Conservation (phyloP, 2,113 vertebrate genomes). For the Heliornis fulica region DNA sequence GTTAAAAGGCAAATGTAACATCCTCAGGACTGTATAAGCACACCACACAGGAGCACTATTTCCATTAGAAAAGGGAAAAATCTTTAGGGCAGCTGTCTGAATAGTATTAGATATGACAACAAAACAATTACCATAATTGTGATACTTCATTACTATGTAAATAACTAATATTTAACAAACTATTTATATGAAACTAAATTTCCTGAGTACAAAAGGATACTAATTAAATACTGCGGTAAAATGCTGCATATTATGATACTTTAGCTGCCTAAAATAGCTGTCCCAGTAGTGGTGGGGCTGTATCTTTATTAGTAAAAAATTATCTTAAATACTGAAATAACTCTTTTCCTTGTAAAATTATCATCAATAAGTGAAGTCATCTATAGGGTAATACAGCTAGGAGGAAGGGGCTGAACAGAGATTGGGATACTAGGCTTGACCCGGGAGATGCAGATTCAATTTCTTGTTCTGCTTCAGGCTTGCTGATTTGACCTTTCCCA, state of each 20-base stretch:
- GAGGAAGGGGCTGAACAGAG: neutral
- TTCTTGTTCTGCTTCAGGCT: neutral
- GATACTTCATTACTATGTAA: neutral
- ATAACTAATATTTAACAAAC: neutral
- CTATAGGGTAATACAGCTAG: neutral
- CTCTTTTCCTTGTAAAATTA: neutral
- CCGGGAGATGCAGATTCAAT: neutral
- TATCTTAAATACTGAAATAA: neutral
- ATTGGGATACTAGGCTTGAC: neutral
- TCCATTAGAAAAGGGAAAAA: neutral
- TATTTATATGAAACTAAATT: neutral
- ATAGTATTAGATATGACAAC: neutral
- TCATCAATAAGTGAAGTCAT: neutral
- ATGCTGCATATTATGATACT: neutral
- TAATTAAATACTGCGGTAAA: neutral
- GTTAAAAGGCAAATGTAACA: neutral
- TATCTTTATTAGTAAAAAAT: neutral
- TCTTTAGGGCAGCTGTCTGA: neutral
- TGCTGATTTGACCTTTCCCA: neutral
- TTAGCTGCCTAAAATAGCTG: neutral
- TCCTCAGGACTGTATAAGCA: neutral
- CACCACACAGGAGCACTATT: neutral
- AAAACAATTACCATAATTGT: neutral
- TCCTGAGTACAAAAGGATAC: neutral
- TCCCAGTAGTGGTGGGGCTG: neutral